Evolutionary conservation across 2,888 invertebrate species (phyloP), one percentile per base, ranked within the genome.

Genomic region (Caradrina clavipalpis): DNA sequence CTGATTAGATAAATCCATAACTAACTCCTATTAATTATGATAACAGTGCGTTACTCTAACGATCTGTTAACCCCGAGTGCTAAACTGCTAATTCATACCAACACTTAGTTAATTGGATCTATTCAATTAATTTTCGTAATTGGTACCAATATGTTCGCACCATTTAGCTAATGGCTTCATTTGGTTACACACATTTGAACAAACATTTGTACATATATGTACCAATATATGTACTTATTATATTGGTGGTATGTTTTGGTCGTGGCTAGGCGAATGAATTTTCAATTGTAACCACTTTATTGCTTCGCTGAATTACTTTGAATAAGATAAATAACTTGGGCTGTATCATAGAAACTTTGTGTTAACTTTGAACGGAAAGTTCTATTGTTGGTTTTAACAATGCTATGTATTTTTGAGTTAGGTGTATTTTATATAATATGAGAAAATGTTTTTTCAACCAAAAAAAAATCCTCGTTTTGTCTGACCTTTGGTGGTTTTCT

Each of bases 101-200:
- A 69, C 85, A 76, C 69, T 85, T 74, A 81, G 69, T 81, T 81
- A 77, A 84, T 83, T 85, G 77, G 76, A 69, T 78, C 50, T 68
- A 55, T 82, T 65, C 69, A 82, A 84, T 84, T 83, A 80, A 82
- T 78, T 84, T 76, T 69, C 68, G 63, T 83, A 82, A 83, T 75
- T 83, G 83, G 39, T 56, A 71, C 56, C 50, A 64, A 66, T 65
- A 76, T 72, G 56, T 67, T 67, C 60, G 68, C 69, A 68, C 71
- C 73, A 71, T 80, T 78, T 71, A 57, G 61, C 69, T 84, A 80
- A 82, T 84, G 57, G 64, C 56, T 84, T 69, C 19, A 77, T 73
- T 78, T 64, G 17, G 62, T 50, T 81, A 77, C 56, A 62, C 49
- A 69, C 49, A 65, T 73, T 70, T 71, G 56, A 50, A 69, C 76